Evolutionary conservation across 2,797 vertebrate species (phyloP).

Genomic region (Microctenopoma steveboyesi): DNA sequence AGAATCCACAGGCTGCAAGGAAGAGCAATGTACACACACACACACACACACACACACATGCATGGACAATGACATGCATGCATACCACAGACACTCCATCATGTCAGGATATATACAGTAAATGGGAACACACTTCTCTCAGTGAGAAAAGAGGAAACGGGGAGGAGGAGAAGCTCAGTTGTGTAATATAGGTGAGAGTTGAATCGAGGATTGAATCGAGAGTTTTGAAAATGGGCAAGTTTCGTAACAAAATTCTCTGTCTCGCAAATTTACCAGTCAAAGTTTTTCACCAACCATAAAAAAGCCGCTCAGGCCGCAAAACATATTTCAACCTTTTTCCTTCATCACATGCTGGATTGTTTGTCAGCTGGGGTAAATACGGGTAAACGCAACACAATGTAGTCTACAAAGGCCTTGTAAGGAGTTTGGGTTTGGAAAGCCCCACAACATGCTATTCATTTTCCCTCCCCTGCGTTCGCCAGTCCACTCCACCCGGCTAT

Average conservation of each 20-base stretch:
- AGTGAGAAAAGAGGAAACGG: constrained; percentile 53
- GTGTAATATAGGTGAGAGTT: constrained; percentile 59
- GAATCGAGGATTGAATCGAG: constrained; percentile 36
- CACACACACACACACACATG: constrained; percentile 2
- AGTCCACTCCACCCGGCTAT: constrained; percentile 76
- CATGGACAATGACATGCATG: constrained; percentile 15
- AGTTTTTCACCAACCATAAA: constrained; percentile 37
- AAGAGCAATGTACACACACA: constrained; percentile 10
- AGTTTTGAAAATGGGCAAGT: constrained; percentile 44
- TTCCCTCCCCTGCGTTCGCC: constrained; percentile 55
- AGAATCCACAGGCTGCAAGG: constrained; percentile 46
- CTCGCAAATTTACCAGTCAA: constrained; percentile 21
- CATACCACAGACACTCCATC: constrained; percentile 37
- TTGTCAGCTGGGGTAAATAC: constrained; percentile 63
- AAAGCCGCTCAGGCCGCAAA: constrained; percentile 39
- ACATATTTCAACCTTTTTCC: constrained; percentile 56
- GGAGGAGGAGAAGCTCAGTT: constrained; percentile 41
- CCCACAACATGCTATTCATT: constrained; percentile 69
- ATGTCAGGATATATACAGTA: neutral
- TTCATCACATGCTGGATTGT: constrained; percentile 40
- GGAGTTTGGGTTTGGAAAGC: constrained; percentile 74
- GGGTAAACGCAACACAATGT: constrained; percentile 56
- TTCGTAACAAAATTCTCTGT: constrained; percentile 17
- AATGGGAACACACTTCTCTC: constrained; percentile 24
- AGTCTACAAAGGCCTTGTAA: constrained; percentile 62